Conservation (phyloP, 2,113 vertebrate genomes). For the Clupea harengus region DNA sequence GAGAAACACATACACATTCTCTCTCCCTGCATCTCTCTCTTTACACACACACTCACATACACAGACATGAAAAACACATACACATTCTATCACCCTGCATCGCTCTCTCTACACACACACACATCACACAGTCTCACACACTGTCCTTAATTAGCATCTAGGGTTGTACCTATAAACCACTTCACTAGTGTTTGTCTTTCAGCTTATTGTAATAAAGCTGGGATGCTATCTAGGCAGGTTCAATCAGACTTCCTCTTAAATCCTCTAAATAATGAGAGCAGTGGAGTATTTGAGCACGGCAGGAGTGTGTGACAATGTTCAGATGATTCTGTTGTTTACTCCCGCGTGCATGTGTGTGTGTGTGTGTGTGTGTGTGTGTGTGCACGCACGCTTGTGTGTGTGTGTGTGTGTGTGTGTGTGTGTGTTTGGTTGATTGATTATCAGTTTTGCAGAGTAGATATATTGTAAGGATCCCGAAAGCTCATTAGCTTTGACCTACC, state of each 20-base stretch:
- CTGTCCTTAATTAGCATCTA: neutral
- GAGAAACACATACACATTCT: neutral
- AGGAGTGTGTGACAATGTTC: neutral
- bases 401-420: too few species aligned
- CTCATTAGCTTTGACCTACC: too few species aligned
- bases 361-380: neutral
- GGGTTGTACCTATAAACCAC: neutral
- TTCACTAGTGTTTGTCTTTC: neutral
- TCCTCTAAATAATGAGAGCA: neutral
- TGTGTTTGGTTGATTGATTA: too few species aligned
- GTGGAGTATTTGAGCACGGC: neutral
- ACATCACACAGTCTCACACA: neutral
- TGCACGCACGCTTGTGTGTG: neutral
- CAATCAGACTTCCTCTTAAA: neutral
- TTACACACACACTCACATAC: neutral
- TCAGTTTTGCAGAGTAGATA: too few species aligned
- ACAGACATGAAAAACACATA: neutral
- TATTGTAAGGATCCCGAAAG: too few species aligned
- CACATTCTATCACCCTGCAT: neutral
- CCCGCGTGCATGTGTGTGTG: neutral
- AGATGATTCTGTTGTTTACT: too few species aligned
- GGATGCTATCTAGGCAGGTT: neutral
- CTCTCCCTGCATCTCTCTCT: too few species aligned
- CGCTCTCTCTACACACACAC: neutral
- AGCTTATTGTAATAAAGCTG: neutral